Evolutionary conservation across 2,113 vertebrate species (phyloP).

Genomic region (Phyllostomus discolor): DNA sequence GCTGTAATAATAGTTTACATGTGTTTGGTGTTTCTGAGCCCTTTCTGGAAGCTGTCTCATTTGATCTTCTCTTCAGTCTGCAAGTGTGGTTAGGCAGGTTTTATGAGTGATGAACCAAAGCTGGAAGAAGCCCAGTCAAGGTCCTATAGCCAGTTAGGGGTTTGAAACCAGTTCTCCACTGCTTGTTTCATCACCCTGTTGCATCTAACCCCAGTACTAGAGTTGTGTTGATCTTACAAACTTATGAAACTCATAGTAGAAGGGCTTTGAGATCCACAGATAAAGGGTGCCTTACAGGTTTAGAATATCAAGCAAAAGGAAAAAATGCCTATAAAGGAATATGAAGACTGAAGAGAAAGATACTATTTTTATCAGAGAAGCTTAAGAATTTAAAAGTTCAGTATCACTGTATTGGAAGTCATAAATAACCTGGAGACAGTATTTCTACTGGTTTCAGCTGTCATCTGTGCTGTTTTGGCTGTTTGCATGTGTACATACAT

Average conservation of each 20-base stretch:
- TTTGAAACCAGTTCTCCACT: background rate
- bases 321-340: background rate
- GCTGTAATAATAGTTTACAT: background rate
- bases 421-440: background rate
- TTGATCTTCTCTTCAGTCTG: background rate
- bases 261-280: background rate
- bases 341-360: background rate
- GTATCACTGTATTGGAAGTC: background rate
- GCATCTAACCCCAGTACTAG: background rate
- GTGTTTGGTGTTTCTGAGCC: background rate
- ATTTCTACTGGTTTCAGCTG: background rate
- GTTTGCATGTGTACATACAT: background rate
- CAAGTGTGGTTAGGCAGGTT: background rate
- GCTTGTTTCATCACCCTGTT: background rate
- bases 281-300: background rate
- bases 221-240: background rate
- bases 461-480: background rate
- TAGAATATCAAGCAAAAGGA: background rate
- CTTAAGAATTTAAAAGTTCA: background rate
- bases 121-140: background rate
- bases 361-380: background rate
- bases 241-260: background rate
- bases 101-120: background rate
- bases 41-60: background rate
- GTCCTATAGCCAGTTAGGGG: background rate